phyloP scores from a whole-genome alignment of 2,113 vertebrate genomes.

The Nothoprocta perdicaria region DNA sequence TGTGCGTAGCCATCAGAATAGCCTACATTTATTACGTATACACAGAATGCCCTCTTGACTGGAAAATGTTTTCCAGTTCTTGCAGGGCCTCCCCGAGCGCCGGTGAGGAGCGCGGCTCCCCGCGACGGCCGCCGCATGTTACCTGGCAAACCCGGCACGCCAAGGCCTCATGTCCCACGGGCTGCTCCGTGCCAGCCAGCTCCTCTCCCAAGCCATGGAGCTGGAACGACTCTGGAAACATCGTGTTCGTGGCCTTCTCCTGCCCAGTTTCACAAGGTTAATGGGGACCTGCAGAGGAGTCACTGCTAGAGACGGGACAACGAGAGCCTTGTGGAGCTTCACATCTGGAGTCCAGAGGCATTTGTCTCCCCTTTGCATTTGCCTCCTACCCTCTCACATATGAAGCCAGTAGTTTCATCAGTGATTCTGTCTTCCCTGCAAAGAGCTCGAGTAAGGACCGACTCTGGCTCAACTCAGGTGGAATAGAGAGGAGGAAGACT shows the following conservation, averaged over 20 bases:
- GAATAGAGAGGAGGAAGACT: constrained; percentile 43
- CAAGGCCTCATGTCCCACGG: background rate
- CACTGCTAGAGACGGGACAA: constrained; percentile 9
- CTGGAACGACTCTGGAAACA: constrained; percentile 26
- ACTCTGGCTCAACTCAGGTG: constrained; percentile 17
- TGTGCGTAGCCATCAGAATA: background rate
- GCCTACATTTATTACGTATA: background rate
- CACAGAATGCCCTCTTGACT: background rate
- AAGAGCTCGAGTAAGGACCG: constrained; percentile 8
- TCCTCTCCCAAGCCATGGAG: background rate
- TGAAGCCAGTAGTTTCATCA: background rate
- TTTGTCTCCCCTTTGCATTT: background rate
- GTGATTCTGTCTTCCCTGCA: background rate
- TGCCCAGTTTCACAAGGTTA: constrained; percentile 62
- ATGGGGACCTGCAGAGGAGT: constrained; percentile 48
- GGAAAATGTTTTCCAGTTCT: background rate
- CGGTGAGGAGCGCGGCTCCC: background rate
- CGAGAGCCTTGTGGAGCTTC: constrained; percentile 17
- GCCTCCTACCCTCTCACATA: background rate
- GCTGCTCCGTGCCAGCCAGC: background rate
- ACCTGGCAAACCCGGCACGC: background rate
- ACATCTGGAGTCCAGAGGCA: constrained; percentile 47
- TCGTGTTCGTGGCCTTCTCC: constrained; percentile 29
- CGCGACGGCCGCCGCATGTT: accelerated
- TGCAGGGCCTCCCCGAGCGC: background rate